Base-by-base conservation (phyloP, 53 echinoderm and acorn worm genomes). In the Echinometra lucunter region DNA sequence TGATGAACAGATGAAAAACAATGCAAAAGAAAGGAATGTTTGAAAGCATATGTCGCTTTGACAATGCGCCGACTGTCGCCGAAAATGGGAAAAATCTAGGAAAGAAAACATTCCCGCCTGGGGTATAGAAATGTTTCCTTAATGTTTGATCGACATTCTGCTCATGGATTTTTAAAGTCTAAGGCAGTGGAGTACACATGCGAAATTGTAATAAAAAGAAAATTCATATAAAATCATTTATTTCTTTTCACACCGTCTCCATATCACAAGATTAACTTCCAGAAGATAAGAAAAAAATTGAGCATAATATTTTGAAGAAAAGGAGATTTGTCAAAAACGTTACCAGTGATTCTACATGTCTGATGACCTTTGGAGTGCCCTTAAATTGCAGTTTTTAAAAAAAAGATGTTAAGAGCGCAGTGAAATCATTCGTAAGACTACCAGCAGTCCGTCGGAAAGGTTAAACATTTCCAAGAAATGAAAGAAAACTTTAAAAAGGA, bases 11-110 rank as follows among this genome's bases (percentile, higher is more conserved):
- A 78, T 78, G 78, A 38, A 42, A 78, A 78, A 78, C 38, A 40
- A 42, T 19, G 42, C 78, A 21, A 38, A 78, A 78, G 40, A 78
- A 78, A 78, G 78, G 78, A 21, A 78, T 78, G 19, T 42, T 78
- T 78, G 42, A 78, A 42, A 78, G 40, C 78, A 40, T n/a, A n/a
- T 78, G 42, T 42, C 42, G 78, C 78, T 42, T 78, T 78, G 78
- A 78, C 19, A 30, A 42, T 40, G 12, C 78, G 42, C 78, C 78
- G 19, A 69, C 69, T 34, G 6, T 25, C 63, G 63, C 25, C 25
- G 25, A 3, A 19, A 63, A 1, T 7, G 3, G 35, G 72, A 70
- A 72, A 35, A 72, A 35, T 72, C 8, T 53, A 13, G 40, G 3
- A 38, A 78, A 40, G 38, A 16, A 18, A 78, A 78, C 78, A 78